Base-by-base conservation (phyloP, 2,888 invertebrate species). In the Apomyelois bistriatella region DNA sequence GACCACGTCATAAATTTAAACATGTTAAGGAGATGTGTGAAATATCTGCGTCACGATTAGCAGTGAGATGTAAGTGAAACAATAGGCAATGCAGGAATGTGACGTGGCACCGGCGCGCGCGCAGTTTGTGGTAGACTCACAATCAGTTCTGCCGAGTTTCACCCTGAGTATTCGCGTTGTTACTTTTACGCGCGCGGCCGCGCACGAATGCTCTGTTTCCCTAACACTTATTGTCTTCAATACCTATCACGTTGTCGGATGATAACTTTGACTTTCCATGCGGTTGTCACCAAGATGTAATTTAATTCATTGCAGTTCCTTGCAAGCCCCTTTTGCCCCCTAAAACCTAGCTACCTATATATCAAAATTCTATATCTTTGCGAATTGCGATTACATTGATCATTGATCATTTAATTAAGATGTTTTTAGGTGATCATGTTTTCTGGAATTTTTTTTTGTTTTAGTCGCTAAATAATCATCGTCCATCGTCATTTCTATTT, bases 121-220 rank as follows among this genome's bases (percentile, higher is more conserved):
- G 59, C 59, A 53, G 3, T 22, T 5, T 22, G 22, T 61, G 64
- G 68, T 62, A 66, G 68, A 32, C 43, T 46, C 72, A 82, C 83
- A 85, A 85, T 85, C 88, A 85, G 83, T 83, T 82, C 85, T 76
- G 81, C 69, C 79, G 85, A 86, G 87, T 90, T 90, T 90, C 90
- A 86, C 90, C 79, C 77, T 69, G 87, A 87, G 86, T 88, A 89
- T 90, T 87, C 81, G 83, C 76, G 87, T 76, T 87, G 88, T 87
- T 86, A 87, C 86, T 88, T 89, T 88, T 89, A 83, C 85, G 88
- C 88, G 88, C 87, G 82, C 89, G 77, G 79, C 70, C 86, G 87
- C 86, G 79, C 90, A 90, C 82, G 84, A 84, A 74, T 86, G 87
- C 86, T 88, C 86, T 89, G 86, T 86, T 88, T 87, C 87, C 88